Percentiles rank a stretch among this genome's conserved stretches.
phyloP scores from a whole-genome alignment of 2,113 vertebrate species.

The Cettia cetti region DNA sequence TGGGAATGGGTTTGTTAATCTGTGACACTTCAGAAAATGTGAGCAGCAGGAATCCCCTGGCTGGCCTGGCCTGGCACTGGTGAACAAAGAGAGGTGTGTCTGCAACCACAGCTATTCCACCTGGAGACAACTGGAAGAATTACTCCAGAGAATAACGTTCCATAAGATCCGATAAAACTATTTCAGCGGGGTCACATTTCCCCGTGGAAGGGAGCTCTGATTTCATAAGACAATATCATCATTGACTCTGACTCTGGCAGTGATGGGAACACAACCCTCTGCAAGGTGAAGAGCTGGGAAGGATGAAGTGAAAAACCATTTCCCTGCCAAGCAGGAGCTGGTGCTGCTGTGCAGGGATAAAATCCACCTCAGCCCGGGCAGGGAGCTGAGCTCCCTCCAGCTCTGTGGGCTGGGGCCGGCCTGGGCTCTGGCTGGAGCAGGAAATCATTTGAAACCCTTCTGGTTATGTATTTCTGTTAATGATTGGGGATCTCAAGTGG shows the following conservation, averaged over 20 bases:
- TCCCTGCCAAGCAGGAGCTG: conserved; percentile 31
- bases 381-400: background rate
- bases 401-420: background rate
- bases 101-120: conserved; percentile 50
- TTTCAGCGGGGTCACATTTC: conserved; percentile 25
- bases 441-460: background rate
- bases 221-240: conserved; percentile 66
- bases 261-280: background rate
- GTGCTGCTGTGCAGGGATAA: background rate
- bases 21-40: conserved; percentile 28
- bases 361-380: background rate
- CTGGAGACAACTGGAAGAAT: conserved; percentile 36
- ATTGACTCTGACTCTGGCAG: conserved; percentile 13
- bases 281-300: conserved; percentile 24
- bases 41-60: conserved; percentile 50
- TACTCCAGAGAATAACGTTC: conserved; percentile 38
- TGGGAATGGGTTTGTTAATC: background rate
- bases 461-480: conserved; percentile 66
- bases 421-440: conserved; percentile 14
- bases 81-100: conserved; percentile 70
- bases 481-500: conserved; percentile 66
- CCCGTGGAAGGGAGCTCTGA: background rate
- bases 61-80: conserved; percentile 28
- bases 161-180: conserved; percentile 43
- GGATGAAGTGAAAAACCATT: background rate